Base-by-base conservation (phyloP, 1,140 invertebrate species). In the Drosophila saltans region DNA sequence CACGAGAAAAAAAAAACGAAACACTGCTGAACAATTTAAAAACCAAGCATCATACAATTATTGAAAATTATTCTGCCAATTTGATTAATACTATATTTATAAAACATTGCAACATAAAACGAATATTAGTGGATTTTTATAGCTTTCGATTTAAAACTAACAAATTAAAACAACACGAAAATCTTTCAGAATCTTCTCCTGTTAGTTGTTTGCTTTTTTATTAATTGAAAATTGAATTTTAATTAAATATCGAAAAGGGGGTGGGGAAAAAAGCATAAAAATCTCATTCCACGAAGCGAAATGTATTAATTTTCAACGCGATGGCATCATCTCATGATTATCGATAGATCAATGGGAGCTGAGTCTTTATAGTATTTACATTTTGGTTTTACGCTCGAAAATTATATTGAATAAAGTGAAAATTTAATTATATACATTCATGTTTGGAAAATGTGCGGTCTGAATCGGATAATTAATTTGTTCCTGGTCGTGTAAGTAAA, bases 251-350 rank as follows among this genome's bases (percentile, higher is more conserved):
- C 33, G 3, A 36, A 36, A 6, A 36, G 3, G 6, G 6, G 33
- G 33, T 4, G 4, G 33, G 4, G 28, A 4, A 30, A 59, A 59
- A 24, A 10, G 16, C 16, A 10, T 24, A 59, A 40, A 40, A 59
- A 59, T 21, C 7, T 59, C 10, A 21, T 59, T 39, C 28, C 9
- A 24, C 30, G 7, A 39, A 58, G 30, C n/a, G 28, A 21, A 33
- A 16, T 58, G 56, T 6, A 30, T 2, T 36, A 16, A 26, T 57
- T 72, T 67, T 39, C 36, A 36, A 16, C 30, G 33, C 24, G 56
- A 62, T 64, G 55, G 57, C 10, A 52, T 33, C 66, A 73, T 58
- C 36, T 58, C 36, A 16, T 36, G 33, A 36, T 21, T 16, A 39
- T 40, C 16, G 16, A 59, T 26, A 21, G 57, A 39, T 59, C 57